Evolutionary conservation across 2,797 vertebrate species (phyloP), one percentile per base, ranked within the genome.

Genomic region (Allobates femoralis): DNA sequence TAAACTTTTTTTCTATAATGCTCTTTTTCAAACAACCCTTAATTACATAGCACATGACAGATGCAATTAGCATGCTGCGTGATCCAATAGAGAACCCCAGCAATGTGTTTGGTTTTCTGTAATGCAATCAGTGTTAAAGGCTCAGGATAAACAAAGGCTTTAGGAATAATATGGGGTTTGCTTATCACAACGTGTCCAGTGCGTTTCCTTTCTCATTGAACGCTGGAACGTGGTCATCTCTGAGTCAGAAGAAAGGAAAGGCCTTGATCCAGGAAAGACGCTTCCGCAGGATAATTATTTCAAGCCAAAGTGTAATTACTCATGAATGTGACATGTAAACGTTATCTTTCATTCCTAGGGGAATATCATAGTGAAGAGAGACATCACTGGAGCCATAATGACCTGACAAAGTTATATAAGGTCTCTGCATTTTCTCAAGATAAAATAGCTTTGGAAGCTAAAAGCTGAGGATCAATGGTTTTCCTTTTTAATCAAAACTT

Each of bases 261-360:
- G 56, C 56, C 34, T 37, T 18, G 53, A 23, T 79, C 76, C 55
- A 60, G 76, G 53, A 79, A 58, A 58, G 30, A 37, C 32, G n/a
- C 21, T 58, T 79, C 77, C 77, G 56, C 77, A 79, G 32, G 56
- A 79, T 79, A 79, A 79, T 79, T 79, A 62, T 62, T 60, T 18
- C 55, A 60, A 46, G 32, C 77, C 23, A n/a, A 8, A 32, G 15
- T 12, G 32, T 62, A 79, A 79, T 62, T 23, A 18, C 77, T 79
- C 77, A 62, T 28, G 56, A 79, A 62, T 62, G 30, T 79, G 55
- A 41, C 76, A 60, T 60, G 34, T 58, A 26, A 62, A 60, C 19
- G 4, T 79, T 62, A 60, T 34, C 53, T 60, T n/a, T 78, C 53
- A 37, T 37, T 58, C 30, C 28, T 56, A 15, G 37, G 21, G n/a